Percentiles rank a stretch among this genome's conserved stretches.
Conservation (phyloP, 2,888 invertebrate genomes). For the Agrochola litura region DNA sequence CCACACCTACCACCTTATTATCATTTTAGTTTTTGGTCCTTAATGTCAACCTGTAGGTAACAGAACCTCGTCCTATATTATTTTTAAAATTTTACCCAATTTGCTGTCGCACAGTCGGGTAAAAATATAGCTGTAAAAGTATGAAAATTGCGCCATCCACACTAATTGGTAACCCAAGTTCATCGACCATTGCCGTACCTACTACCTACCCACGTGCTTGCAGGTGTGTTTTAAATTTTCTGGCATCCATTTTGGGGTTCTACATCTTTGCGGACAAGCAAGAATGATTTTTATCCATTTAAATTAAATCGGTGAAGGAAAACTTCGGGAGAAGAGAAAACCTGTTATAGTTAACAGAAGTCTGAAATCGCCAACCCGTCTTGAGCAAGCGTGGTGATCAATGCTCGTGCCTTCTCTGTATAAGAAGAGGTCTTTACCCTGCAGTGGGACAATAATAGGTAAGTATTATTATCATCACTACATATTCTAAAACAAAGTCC, state of each 20-base stretch:
- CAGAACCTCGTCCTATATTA: not conserved
- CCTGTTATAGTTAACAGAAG: not conserved
- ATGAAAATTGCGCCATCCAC: constrained; percentile 7
- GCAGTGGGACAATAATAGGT: not conserved
- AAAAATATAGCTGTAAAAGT: not conserved
- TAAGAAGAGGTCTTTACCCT: not conserved
- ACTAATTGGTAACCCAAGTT: constrained; percentile 7
- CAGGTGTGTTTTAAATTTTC: constrained; percentile 24
- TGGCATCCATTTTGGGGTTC: constrained; percentile 14
- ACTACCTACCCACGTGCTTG: not conserved
- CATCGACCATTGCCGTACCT: constrained; percentile 1
- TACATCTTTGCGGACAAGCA: not conserved
- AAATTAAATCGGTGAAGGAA: no score
- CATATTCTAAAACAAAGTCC: no score
- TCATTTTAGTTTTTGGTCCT: not conserved
- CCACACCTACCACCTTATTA: not conserved
- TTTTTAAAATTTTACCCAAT: not conserved
- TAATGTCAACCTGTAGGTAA: not conserved
- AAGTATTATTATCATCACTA: not conserved
- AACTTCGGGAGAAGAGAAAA: not conserved
- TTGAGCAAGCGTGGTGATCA: not conserved
- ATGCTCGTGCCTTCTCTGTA: no score
- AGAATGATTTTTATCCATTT: not conserved
- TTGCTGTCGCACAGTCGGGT: no score
- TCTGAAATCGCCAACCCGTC: not conserved